Base-by-base conservation (phyloP, 1,140 invertebrate species). In the Drosophila biarmipes region DNA sequence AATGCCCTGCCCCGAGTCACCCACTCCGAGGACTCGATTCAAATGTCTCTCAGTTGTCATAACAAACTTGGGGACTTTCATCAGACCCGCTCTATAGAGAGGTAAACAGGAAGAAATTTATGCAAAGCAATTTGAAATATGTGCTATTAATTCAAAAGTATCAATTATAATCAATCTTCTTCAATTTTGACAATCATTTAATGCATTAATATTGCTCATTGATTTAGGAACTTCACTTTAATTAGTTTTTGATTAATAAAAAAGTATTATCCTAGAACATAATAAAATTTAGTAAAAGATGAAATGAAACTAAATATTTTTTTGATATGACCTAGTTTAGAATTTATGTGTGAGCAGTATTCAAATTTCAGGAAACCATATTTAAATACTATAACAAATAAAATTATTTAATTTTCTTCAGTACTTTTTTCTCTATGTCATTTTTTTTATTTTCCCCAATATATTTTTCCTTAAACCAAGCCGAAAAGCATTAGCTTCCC, bases 21-120 rank as follows among this genome's bases (percentile, higher is more conserved):
- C 63, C 55, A 67, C 35, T 49, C 53, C 40, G 27, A 49, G 10
- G 48, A 21, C 72, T 43, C 62, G 73, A 79, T 89, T 89, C 79
- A 87, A 87, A 89, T 87, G 79, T 89, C 84, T 89, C 69, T 76
- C 84, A 66, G 79, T 87, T 87, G 84, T 87, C 84, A 87, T 87
- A 89, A 89, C 84, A 77, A 82, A 89, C 56, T 72, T 78, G 78
- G 55, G 63, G 45, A 63, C 31, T 64, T 56, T 17, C 42, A 40
- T 34, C 63, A 54, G 35, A 38, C 4, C 12, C 45, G 19, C n/a
- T 63, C 6, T 31, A 24, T n/a, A 10, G 27, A 51, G 17, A 51
- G n/a, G n/a, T 19, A 49, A 15, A 67, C 48, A 38, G 7, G 17
- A 35, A 15, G 53, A 38, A 51, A 48, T 5, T 40, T 4, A n/a